A percentile compares a stretch with the other conserved stretches of the same genome.
Evolutionary conservation across 2,797 vertebrate species (phyloP).

Genomic region (Argentina silus): DNA sequence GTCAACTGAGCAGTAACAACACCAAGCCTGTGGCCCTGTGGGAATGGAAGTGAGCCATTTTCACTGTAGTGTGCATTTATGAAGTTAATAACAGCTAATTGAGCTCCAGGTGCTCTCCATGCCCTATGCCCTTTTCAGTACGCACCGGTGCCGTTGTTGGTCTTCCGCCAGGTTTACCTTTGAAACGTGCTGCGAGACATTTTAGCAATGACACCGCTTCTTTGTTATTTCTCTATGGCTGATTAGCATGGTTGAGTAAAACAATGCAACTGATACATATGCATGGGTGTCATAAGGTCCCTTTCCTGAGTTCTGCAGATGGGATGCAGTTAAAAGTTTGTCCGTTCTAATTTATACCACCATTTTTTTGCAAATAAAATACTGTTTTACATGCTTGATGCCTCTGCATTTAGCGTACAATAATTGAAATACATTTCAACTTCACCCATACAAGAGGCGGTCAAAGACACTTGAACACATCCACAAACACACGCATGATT

Average conservation of each 20-base stretch:
- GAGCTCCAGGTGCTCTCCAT: slow-evolving; percentile 34
- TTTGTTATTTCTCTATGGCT: neutral
- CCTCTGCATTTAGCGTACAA: too few species aligned
- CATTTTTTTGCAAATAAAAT: too few species aligned
- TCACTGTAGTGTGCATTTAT: slow-evolving; percentile 28
- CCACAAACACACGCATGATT: too few species aligned
- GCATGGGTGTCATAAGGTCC: too few species aligned
- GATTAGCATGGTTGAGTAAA: neutral
- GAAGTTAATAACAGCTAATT: slow-evolving; percentile 45
- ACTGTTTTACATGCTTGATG: too few species aligned
- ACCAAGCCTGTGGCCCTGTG: neutral
- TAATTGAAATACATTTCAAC: too few species aligned
- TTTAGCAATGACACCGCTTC: slow-evolving; percentile 9
- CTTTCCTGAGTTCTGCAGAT: too few species aligned
- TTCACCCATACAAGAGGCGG: too few species aligned
- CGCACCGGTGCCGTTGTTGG: slow-evolving; percentile 22
- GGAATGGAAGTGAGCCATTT: neutral
- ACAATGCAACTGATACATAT: too few species aligned
- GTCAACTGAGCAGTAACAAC: neutral
- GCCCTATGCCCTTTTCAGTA: slow-evolving; percentile 15
- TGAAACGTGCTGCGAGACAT: slow-evolving; percentile 44
- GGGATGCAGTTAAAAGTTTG: too few species aligned
- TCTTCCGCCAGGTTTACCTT: slow-evolving; percentile 40
- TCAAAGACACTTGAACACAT: too few species aligned
- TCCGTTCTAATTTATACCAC: too few species aligned